Conservation (phyloP, 2,797 vertebrate genomes). For the Sitta carolinensis region DNA sequence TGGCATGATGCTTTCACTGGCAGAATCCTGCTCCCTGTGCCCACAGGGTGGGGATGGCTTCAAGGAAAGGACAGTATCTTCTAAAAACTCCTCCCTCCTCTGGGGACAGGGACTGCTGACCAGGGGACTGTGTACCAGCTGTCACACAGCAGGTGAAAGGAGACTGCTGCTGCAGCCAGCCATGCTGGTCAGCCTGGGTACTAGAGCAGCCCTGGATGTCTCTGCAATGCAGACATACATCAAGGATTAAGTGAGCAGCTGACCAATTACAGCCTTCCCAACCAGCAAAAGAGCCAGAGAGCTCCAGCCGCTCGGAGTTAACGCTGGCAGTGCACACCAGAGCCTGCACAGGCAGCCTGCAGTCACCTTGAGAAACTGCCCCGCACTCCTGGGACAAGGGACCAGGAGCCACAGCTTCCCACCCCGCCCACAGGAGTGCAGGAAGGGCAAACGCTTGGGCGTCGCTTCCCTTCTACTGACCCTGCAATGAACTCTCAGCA, state of each 20-base stretch:
- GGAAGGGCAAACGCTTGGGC: not conserved
- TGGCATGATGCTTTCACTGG: not conserved
- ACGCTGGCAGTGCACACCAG: not conserved
- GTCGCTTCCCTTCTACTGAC: not conserved
- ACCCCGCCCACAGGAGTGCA: not conserved
- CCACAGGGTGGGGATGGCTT: not conserved
- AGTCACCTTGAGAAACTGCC: slow-evolving; percentile 17
- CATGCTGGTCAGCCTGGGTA: slow-evolving; percentile 12
- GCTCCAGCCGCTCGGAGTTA: not conserved
- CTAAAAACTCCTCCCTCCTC: not conserved
- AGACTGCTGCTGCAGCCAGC: slow-evolving; percentile 14
- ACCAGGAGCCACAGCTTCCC: not conserved
- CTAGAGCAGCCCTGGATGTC: slow-evolving; percentile 4
- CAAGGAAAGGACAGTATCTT: not conserved
- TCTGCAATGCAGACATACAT: slow-evolving; percentile 64
- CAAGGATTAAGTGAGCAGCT: slow-evolving; percentile 43
- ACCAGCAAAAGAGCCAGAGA: not conserved
- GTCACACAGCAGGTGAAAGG: not conserved
- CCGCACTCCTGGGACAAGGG: not conserved
- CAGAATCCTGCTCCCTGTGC: not conserved
- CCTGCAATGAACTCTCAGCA: not conserved
- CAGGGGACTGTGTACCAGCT: not conserved
- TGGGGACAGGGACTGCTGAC: not conserved
- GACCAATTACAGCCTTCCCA: slow-evolving; percentile 47
- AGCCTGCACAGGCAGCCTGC: not conserved